These are phyloP conservation scores for Melanostoma scalare DNA, from an alignment of 2,888 invertebrate genomes.

Conservation along the genomic window DNA sequence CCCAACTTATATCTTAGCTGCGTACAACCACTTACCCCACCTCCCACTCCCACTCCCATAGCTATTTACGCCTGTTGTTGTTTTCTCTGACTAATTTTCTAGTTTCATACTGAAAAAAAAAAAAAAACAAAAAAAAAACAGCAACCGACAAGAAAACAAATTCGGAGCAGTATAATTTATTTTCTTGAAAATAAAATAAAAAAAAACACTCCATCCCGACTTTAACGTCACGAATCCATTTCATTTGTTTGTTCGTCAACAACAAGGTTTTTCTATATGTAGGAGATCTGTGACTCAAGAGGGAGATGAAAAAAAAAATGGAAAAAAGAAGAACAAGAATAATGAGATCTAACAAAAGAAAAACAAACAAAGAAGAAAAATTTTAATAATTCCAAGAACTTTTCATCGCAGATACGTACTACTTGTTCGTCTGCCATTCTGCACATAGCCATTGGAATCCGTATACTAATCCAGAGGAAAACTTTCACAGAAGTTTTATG, in stretches of 20 bases:
- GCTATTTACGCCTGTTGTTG: conserved; percentile 36
- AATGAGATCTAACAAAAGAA: conserved; percentile 12
- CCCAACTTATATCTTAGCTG: conserved; percentile 19
- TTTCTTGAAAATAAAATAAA: conserved; percentile 47
- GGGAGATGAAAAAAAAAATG: conserved; percentile 42
- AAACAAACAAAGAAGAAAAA: conserved; percentile 40
- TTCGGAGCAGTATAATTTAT: conserved; percentile 67
- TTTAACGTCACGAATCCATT: conserved; percentile 66
- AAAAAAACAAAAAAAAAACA: conserved; percentile 31
- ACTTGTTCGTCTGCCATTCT: conserved; percentile 31
- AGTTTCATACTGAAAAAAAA: conserved; percentile 53
- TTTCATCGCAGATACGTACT: conserved; percentile 44
- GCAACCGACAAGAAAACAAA: conserved; percentile 62
- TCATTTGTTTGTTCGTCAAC: conserved; percentile 53
- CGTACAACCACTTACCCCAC: conserved; percentile 18
- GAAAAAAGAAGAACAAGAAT: conserved; percentile 24
- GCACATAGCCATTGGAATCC: conserved; percentile 46
- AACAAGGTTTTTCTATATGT: conserved; percentile 22
- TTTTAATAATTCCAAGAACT: conserved; percentile 69
- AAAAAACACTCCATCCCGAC: conserved; percentile 42
- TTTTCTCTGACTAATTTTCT: conserved; percentile 67
- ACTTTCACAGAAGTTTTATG: conserved; percentile 70
- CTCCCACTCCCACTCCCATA: not conserved
- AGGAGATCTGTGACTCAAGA: conserved; percentile 19
- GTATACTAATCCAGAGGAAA: conserved; percentile 67